Conservation (phyloP, 1,140 invertebrate species). For the Drosophila fuyamai region DNA sequence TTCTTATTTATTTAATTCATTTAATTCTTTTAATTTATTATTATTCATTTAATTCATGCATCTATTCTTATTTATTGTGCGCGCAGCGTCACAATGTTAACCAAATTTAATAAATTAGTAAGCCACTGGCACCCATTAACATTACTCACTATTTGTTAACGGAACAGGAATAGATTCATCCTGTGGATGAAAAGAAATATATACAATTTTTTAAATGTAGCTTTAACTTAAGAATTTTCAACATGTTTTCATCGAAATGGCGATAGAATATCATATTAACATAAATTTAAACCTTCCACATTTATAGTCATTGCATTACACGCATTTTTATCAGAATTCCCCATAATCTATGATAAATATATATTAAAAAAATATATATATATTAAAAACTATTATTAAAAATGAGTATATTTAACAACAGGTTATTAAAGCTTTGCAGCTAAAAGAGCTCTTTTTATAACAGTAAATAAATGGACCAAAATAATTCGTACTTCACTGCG, state of each 20-base stretch:
- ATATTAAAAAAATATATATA: neutral
- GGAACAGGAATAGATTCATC: too few species aligned
- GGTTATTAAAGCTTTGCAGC: neutral
- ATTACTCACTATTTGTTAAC: too few species aligned
- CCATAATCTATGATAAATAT: neutral
- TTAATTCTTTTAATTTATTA: too few species aligned
- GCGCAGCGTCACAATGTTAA: too few species aligned
- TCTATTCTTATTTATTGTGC: too few species aligned
- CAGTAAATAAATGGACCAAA: too few species aligned
- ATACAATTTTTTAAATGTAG: constrained; percentile 2
- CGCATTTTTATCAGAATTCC: neutral
- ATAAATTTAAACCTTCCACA: neutral
- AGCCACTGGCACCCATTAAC: too few species aligned
- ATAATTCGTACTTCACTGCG: too few species aligned
- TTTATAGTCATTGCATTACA: neutral
- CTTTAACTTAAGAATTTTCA: constrained; percentile 6
- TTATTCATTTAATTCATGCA: too few species aligned
- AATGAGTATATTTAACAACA: neutral
- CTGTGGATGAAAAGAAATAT: too few species aligned
- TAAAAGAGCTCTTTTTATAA: neutral
- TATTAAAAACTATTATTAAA: constrained; percentile 1
- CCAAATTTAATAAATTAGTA: too few species aligned
- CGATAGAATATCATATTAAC: neutral
- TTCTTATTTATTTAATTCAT: too few species aligned
- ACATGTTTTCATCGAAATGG: constrained; percentile 5